phyloP scores from a whole-genome alignment of 1,140 invertebrate genomes.

The Ips typographus region DNA sequence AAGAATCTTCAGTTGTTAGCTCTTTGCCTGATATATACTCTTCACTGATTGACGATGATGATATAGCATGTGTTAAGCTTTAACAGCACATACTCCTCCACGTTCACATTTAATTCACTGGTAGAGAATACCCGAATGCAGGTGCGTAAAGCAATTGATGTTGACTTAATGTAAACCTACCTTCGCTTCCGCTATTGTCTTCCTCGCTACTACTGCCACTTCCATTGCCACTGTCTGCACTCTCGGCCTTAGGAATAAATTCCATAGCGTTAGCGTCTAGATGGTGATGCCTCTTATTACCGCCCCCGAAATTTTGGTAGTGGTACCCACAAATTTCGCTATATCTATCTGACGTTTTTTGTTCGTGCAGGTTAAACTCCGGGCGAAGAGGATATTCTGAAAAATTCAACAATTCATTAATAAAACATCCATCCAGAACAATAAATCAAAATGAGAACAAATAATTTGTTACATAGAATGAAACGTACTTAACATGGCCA shows the following conservation, averaged over 20 bases:
- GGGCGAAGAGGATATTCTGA: conserved; percentile 2
- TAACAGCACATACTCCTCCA: too few species aligned
- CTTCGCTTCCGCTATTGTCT: conserved; percentile 49
- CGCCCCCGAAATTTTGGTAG: background rate
- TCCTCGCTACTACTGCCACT: conserved; percentile 51
- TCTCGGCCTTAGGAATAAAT: conserved; percentile 58
- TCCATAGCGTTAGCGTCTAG: conserved; percentile 63
- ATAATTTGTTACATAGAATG: background rate
- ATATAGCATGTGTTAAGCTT: too few species aligned
- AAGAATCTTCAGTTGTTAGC: too few species aligned
- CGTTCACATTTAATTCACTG: too few species aligned
- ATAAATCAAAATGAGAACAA: too few species aligned
- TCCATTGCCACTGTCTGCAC: conserved; percentile 49
- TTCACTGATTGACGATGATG: too few species aligned
- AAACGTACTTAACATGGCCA: conserved; percentile 54
- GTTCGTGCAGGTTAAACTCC: conserved; percentile 64
- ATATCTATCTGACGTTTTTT: conserved; percentile 57
- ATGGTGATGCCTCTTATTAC: conserved; percentile 61
- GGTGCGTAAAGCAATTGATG: too few species aligned
- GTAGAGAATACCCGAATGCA: too few species aligned
- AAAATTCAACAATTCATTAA: background rate
- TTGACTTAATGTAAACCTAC: too few species aligned
- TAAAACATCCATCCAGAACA: background rate
- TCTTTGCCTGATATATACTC: too few species aligned
- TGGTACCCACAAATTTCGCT: background rate